These are phyloP conservation scores for Marmota monax DNA, from an alignment of 2,113 vertebrate species.

Conservation along the genomic window DNA sequence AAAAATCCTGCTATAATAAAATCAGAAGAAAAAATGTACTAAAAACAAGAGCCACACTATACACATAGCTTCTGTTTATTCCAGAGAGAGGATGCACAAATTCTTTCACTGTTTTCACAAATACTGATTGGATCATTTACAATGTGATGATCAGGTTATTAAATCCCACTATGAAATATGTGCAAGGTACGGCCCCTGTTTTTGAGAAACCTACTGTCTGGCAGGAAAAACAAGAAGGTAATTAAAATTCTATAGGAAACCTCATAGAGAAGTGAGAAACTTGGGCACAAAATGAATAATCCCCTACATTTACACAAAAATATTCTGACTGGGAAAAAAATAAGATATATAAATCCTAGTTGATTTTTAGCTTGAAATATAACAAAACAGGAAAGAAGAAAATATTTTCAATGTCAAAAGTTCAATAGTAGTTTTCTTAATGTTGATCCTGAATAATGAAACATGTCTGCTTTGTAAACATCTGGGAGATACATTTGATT, in stretches of 20 bases:
- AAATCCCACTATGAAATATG: neutral
- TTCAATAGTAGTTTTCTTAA: neutral
- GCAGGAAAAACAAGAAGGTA: neutral
- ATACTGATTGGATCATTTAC: neutral
- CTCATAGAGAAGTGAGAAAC: neutral
- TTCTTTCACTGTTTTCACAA: neutral
- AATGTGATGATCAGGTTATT: neutral
- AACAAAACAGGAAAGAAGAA: neutral
- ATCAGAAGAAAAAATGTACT: neutral
- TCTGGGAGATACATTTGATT: neutral
- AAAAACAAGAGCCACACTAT: neutral
- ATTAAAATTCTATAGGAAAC: neutral
- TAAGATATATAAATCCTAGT: neutral
- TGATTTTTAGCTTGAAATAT: neutral
- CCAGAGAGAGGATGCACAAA: neutral
- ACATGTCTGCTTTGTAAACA: neutral
- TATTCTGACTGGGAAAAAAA: neutral
- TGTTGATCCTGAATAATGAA: neutral
- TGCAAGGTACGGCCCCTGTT: neutral
- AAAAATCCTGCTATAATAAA: neutral
- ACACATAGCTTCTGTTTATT: neutral
- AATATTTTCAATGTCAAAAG: neutral
- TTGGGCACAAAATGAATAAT: neutral
- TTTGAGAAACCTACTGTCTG: neutral
- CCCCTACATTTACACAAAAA: neutral